phyloP scores from a whole-genome alignment of 2,797 vertebrate species.

The Thaleichthys pacificus region DNA sequence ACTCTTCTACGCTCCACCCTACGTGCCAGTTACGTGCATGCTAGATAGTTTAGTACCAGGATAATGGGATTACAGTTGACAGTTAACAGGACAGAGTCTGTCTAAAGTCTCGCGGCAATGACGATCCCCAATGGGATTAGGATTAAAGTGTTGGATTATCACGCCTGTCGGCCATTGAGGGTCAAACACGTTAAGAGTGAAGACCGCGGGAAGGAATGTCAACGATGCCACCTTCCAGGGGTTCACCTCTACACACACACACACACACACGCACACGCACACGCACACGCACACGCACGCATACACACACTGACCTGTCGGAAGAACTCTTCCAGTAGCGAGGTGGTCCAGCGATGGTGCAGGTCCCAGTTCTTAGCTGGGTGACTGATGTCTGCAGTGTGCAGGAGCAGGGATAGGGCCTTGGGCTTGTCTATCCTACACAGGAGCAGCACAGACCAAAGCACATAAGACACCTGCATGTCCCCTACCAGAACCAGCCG shows the following conservation, averaged over 20 bases:
- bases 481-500: neutral
- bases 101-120: neutral
- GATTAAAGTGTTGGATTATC: neutral
- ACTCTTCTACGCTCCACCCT: neutral
- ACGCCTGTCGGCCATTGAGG: neutral
- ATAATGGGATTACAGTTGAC: neutral
- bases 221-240: too few relatives aligned
- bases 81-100: neutral
- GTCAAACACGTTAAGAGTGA: neutral
- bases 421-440: constrained; percentile 96
- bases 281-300: neutral
- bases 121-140: neutral
- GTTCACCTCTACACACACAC: neutral
- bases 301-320: constrained; percentile 83
- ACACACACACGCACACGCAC: constrained; percentile 3
- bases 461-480: neutral
- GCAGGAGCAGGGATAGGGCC: constrained; percentile 93
- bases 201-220: too few relatives aligned
- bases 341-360: constrained; percentile 96
- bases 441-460: constrained; percentile 33
- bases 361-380: constrained; percentile 95
- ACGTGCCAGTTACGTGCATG: too few relatives aligned
- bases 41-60: neutral
- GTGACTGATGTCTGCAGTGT: constrained; percentile 98
- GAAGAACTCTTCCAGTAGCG: constrained; percentile 96